These are phyloP conservation scores for Lochmaea crataegi DNA, from an alignment of 2,888 invertebrate species.

Conservation along the genomic window DNA sequence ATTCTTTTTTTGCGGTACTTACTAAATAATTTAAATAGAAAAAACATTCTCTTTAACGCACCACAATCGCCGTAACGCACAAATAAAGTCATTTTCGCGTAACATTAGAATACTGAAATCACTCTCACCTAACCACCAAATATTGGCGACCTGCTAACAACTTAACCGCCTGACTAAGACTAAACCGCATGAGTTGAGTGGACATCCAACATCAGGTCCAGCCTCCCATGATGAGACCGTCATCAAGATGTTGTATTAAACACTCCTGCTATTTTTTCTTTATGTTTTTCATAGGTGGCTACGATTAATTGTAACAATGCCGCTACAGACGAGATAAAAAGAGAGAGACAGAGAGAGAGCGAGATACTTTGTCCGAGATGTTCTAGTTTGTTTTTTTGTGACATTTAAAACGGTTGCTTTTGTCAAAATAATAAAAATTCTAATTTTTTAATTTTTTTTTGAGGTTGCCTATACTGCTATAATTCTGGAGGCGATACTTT, in stretches of 20 bases:
- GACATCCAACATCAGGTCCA: constrained; percentile 43
- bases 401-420: constrained; percentile 12
- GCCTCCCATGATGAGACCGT: constrained; percentile 46
- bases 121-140: constrained; percentile 38
- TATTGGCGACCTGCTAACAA: constrained; percentile 45
- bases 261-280: constrained; percentile 45
- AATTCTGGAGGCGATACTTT: too few relatives aligned
- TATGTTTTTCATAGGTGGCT: constrained; percentile 43
- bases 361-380: constrained; percentile 1
- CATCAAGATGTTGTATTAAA: constrained; percentile 43
- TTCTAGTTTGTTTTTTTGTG: constrained; percentile 9
- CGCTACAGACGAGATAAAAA: constrained; percentile 6
- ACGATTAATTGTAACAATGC: constrained; percentile 29
- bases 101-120: constrained; percentile 38
- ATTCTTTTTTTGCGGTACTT: not conserved
- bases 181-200: constrained; percentile 41
- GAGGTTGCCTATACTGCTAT: too few relatives aligned
- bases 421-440: not conserved
- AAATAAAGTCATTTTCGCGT: constrained; percentile 40
- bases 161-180: constrained; percentile 44
- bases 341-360: constrained; percentile 13
- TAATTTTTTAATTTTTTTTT: too few relatives aligned
- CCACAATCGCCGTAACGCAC: constrained; percentile 22
- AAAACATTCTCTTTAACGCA: constrained; percentile 15
- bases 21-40: not conserved